phyloP scores from a whole-genome alignment of 2,113 vertebrate species.

The Eurypyga helias region DNA sequence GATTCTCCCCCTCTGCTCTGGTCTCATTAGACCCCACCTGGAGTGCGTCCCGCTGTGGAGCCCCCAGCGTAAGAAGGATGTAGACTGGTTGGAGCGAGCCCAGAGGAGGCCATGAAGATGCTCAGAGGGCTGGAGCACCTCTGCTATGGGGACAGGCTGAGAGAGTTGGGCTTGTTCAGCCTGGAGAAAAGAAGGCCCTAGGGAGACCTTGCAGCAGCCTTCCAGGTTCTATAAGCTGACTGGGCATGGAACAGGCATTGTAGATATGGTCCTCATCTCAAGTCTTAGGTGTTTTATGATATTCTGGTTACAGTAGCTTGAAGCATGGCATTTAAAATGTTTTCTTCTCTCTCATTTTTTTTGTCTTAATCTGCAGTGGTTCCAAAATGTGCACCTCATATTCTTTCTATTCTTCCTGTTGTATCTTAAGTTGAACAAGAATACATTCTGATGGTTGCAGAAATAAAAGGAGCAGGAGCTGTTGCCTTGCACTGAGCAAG shows the following conservation, averaged over 20 bases:
- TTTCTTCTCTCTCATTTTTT: neutral
- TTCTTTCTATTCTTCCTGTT: neutral
- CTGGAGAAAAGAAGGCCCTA: too few species aligned
- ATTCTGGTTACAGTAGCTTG: neutral
- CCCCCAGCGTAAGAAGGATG: too few species aligned
- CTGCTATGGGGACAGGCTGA: too few species aligned
- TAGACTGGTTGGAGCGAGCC: too few species aligned
- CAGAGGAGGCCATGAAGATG: too few species aligned
- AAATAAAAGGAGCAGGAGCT: neutral
- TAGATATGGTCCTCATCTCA: neutral
- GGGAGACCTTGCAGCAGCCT: too few species aligned
- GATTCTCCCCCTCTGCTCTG: too few species aligned
- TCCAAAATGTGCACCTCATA: neutral
- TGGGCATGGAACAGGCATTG: neutral
- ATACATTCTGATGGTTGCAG: neutral
- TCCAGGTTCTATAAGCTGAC: neutral
- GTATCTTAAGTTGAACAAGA: neutral
- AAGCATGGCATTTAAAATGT: neutral
- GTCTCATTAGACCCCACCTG: too few species aligned
- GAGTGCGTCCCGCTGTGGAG: too few species aligned
- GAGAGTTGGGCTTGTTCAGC: too few species aligned
- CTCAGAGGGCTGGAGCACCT: too few species aligned
- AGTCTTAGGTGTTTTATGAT: neutral
- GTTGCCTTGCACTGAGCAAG: neutral
- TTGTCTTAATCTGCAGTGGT: neutral